Base-by-base conservation (phyloP, 1,140 invertebrate genomes). In the Macrobrachium rosenbergii region DNA sequence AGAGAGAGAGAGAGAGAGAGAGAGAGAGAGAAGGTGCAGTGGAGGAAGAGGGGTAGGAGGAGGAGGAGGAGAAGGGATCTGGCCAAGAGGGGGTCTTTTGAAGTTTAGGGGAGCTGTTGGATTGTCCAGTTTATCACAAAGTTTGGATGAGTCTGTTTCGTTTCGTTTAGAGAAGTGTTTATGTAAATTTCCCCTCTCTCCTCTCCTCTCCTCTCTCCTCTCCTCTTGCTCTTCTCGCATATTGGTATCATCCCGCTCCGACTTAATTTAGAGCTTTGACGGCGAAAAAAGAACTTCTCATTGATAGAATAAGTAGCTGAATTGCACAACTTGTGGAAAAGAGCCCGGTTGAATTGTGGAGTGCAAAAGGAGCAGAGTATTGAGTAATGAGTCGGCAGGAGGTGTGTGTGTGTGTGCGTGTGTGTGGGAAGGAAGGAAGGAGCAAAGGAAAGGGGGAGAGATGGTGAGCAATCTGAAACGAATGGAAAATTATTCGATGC, bases 121-220 rank as follows among this genome's bases (percentile, higher is more conserved):
- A 87, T 87, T 87, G 84, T 87, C 84, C 84, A 87, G 84, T 87
- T 87, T 87, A 87, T 87, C 84, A 87, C 84, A 87, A 87, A 87
- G 84, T 87, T 87, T 87, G 84, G 84, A 75, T 75, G 84, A 81
- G 84, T 87, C 84, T 81, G 84, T 87, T 87, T 81, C 84, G 78
- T 87, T 87, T 87, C 84, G 84, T 87, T 87, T 87, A 87, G 84
- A 77, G 75, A 69, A 79, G 72, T 82, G 79, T 87, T 87, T 87
- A 87, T 87, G 84, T 75, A 87, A 87, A 87, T 87, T 80, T 81
- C 23, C 23, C 17, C 17, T 14, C 37, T 52, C 52, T 52, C 52
- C 3, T 52, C 52, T 52, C 12, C 7, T 8, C 7, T 52, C 52
- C 6, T 8, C 12, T 10, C 52, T 52, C 52, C 12, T 8, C 52